phyloP scores from a whole-genome alignment of 2,888 invertebrate species.

The Steromphala cineraria region DNA sequence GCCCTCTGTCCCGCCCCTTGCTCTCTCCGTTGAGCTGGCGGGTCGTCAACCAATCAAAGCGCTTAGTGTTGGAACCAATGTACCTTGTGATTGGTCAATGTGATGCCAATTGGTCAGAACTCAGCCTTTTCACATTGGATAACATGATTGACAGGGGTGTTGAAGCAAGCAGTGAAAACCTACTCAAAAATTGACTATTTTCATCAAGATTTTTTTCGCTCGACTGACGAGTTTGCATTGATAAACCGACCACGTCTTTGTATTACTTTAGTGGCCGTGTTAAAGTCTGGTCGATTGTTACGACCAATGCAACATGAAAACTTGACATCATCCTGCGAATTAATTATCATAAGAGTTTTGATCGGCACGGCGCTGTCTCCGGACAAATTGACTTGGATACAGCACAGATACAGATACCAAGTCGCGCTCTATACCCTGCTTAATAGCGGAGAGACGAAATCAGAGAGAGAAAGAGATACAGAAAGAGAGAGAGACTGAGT shows the following conservation, averaged over 20 bases:
- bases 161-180: background rate
- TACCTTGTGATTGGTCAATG: background rate
- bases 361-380: background rate
- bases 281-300: background rate
- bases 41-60: background rate
- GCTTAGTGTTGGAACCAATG: background rate
- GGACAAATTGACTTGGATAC: background rate
- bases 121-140: background rate
- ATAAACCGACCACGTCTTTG: conserved; percentile 11
- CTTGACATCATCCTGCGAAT: conserved; percentile 11
- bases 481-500: background rate
- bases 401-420: background rate
- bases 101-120: background rate
- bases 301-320: background rate
- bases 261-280: background rate
- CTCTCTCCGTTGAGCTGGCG: background rate
- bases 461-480: background rate
- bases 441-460: conserved; percentile 3
- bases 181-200: conserved; percentile 11
- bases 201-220: background rate
- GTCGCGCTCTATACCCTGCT: background rate
- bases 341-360: conserved; percentile 11
- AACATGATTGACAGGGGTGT: background rate
- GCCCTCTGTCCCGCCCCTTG: background rate
- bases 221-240: background rate